Conservation (phyloP, 2,113 vertebrate species). For the Tringa solitaria region DNA sequence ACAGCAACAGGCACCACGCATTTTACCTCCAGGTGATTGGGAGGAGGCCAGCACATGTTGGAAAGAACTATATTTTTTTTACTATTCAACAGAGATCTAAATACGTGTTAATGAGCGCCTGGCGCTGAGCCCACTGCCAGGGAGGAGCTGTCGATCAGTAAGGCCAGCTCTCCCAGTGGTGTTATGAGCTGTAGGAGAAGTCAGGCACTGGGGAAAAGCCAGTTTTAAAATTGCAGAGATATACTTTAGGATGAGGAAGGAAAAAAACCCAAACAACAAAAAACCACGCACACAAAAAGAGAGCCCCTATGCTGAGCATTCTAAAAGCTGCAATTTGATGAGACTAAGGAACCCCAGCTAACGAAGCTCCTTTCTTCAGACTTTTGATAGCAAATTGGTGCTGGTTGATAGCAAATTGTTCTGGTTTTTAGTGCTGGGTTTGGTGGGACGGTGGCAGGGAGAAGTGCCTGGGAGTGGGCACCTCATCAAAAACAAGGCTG, state of each 20-base stretch:
- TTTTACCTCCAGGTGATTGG: not conserved
- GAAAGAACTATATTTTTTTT: not conserved
- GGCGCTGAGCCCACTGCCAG: not conserved
- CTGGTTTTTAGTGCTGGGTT: not conserved
- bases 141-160: not conserved
- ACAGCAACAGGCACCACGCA: not conserved
- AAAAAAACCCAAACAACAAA: no score
- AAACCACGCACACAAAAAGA: no score
- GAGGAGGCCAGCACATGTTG: not conserved
- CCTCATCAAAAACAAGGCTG: not conserved
- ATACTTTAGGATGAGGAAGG: not conserved
- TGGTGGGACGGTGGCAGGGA: not conserved
- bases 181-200: fast-evolving
- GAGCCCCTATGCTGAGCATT: not conserved
- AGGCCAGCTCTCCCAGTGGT: not conserved
- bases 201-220: not conserved
- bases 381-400: fast-evolving
- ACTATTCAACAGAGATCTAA: not conserved
- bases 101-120: not conserved
- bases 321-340: not conserved
- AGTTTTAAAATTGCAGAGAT: not conserved
- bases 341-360: not conserved
- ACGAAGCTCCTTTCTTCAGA: not conserved
- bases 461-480: not conserved
- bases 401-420: fast-evolving